phyloP scores from a whole-genome alignment of 2,888 invertebrate genomes.

The Lucinisca nassula region DNA sequence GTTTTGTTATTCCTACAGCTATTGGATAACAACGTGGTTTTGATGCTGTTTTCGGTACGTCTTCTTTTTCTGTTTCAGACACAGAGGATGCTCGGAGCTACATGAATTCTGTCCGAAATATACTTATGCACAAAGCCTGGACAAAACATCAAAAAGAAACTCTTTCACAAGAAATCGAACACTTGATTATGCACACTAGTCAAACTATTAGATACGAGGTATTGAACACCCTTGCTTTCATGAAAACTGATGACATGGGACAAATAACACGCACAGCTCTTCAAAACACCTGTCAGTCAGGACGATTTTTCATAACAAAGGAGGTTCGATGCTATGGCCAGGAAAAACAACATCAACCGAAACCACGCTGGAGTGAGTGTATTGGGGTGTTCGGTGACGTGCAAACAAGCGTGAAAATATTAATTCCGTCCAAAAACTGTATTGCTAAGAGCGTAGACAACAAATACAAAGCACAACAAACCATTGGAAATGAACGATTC shows the following conservation, averaged over 20 bases:
- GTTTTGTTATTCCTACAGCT: too few relatives aligned
- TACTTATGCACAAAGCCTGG: neutral
- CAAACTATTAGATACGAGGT: neutral
- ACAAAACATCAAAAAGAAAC: neutral
- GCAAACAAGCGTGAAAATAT: neutral
- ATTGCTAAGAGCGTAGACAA: neutral
- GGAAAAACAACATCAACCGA: neutral
- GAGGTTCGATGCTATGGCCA: neutral
- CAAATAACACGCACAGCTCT: neutral
- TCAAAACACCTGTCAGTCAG: neutral
- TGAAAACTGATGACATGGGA: neutral
- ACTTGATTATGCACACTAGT: neutral
- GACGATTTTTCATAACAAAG: neutral
- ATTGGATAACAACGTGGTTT: too few relatives aligned
- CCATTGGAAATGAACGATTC: neutral
- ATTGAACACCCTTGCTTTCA: neutral
- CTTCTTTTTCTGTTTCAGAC: neutral
- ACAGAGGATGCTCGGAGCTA: neutral
- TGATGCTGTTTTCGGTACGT: neutral
- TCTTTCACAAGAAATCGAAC: neutral
- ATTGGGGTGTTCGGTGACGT: neutral
- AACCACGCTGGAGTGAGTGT: slow-evolving; percentile 5
- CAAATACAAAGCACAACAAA: neutral
- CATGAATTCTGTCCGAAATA: neutral
- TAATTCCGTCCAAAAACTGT: neutral